Conservation (phyloP, 2,888 invertebrate genomes). For the Callyntrura sp. region DNA sequence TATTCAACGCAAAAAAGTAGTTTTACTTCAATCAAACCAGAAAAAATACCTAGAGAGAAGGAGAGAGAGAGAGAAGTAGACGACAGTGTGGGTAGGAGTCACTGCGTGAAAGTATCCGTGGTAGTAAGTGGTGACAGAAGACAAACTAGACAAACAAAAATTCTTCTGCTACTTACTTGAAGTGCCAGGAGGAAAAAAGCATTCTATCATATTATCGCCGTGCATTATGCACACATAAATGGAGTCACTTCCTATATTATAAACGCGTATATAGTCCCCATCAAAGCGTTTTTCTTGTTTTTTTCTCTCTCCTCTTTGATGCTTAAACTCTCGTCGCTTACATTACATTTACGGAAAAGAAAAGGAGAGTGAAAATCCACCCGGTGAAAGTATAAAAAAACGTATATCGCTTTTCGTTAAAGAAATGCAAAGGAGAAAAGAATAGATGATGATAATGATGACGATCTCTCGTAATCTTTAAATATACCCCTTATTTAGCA, state of each 20-base stretch:
- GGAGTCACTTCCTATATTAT: constrained; percentile 51
- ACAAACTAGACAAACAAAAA: constrained; percentile 42
- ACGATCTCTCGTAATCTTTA: constrained; percentile 38
- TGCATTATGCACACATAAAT: constrained; percentile 57
- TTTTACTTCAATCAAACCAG: constrained; percentile 1
- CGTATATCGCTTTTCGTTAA: constrained; percentile 57
- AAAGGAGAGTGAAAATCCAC: constrained; percentile 45
- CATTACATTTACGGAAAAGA: not conserved
- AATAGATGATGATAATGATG: constrained; percentile 53
- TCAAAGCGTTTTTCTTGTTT: constrained; percentile 18
- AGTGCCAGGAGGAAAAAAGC: constrained; percentile 23
- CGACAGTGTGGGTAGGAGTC: constrained; percentile 1
- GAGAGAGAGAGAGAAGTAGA: too few relatives aligned
- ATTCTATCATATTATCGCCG: constrained; percentile 43
- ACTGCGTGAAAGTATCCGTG: too few relatives aligned
- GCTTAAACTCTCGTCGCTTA: not conserved
- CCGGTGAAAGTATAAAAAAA: constrained; percentile 58
- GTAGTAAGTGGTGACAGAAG: not conserved
- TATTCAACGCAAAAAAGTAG: constrained; percentile 43
- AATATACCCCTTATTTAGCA: not conserved
- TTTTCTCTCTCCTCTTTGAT: not conserved
- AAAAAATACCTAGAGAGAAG: constrained; percentile 14
- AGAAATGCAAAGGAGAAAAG: constrained; percentile 59
- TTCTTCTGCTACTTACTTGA: constrained; percentile 20
- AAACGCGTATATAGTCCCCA: not conserved